Percentiles rank a stretch among this genome's conserved stretches.
phyloP scores from a whole-genome alignment of 2,797 vertebrate genomes.

The Pangasius krempfi region DNA sequence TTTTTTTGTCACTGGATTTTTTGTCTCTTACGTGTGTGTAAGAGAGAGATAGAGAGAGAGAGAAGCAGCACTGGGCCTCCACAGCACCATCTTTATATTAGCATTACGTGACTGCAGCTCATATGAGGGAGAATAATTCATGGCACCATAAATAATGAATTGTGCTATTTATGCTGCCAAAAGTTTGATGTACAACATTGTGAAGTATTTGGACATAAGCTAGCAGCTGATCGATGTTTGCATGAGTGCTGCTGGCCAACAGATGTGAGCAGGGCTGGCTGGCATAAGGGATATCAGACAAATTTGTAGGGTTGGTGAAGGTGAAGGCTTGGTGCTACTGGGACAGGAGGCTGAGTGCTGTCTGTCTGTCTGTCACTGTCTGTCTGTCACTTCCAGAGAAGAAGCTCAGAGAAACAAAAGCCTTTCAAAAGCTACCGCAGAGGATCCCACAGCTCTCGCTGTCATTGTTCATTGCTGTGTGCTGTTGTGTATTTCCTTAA shows the following conservation, averaged over 20 bases:
- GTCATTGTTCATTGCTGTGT: slow-evolving; percentile 1
- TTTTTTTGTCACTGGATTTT: not conserved
- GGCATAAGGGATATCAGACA: slow-evolving; percentile 63
- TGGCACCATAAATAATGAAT: slow-evolving; percentile 80
- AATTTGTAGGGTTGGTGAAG: slow-evolving; percentile 39
- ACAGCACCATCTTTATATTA: slow-evolving; percentile 64
- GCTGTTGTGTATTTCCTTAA: not conserved
- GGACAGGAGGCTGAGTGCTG: slow-evolving; percentile 34
- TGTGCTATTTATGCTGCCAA: slow-evolving; percentile 63
- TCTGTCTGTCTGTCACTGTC: slow-evolving; percentile 29
- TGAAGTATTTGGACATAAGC: slow-evolving; percentile 79
- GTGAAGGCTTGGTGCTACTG: slow-evolving; percentile 35
- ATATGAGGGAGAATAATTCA: slow-evolving; percentile 84
- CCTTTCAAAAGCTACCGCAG: slow-evolving; percentile 18
- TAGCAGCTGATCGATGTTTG: slow-evolving; percentile 75
- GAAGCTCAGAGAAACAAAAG: slow-evolving; percentile 18
- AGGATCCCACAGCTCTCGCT: slow-evolving; percentile 3
- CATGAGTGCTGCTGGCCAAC: slow-evolving; percentile 73
- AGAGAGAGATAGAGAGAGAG: not conserved
- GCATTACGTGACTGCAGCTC: slow-evolving; percentile 81
- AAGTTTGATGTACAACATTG: slow-evolving; percentile 75
- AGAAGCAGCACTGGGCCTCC: slow-evolving; percentile 25
- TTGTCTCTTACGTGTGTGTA: not conserved
- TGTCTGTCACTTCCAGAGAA: slow-evolving; percentile 16
- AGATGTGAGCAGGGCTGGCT: slow-evolving; percentile 63